Percentiles rank a stretch among this genome's conserved stretches.
Evolutionary conservation across 2,797 vertebrate species (phyloP).

Genomic region (Prionace glauca): DNA sequence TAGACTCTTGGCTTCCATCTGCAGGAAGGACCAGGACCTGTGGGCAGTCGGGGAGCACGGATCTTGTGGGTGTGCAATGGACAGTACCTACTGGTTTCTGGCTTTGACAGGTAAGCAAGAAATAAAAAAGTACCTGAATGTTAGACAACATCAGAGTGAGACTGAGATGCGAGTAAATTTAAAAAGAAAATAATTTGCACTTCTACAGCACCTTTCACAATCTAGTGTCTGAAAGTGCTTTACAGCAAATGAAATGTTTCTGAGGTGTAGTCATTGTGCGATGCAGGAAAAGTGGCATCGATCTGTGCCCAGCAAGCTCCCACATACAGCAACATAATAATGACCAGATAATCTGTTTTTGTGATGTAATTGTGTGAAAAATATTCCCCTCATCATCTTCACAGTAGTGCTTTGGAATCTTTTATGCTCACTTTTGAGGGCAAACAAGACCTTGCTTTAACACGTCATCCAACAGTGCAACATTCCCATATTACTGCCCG

Average conservation of each 20-base stretch:
- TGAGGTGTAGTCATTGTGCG: not conserved
- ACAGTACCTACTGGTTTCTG: conserved; percentile 76
- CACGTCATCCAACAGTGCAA: not conserved
- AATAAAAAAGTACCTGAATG: not conserved
- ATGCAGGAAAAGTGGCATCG: not conserved
- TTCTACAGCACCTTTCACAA: not conserved
- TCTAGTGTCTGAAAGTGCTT: not conserved
- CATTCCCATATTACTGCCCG: not conserved
- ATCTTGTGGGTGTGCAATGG: conserved; percentile 81
- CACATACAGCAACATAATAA: not conserved
- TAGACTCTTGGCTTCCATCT: not conserved
- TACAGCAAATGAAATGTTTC: not conserved
- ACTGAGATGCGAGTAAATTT: not conserved
- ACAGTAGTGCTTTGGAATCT: not conserved
- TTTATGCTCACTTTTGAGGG: not conserved
- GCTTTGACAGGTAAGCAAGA: conserved; percentile 75
- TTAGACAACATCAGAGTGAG: not conserved
- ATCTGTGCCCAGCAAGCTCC: not conserved
- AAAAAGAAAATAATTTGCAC: not conserved
- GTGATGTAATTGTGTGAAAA: not conserved
- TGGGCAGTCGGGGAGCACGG: conserved; percentile 80
- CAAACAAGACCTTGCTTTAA: not conserved
- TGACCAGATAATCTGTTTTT: not conserved
- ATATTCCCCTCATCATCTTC: not conserved
- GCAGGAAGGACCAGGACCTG: conserved; percentile 82